Evolutionary conservation across 2,797 vertebrate species (phyloP).

Genomic region (Sebastes hubbsi): DNA sequence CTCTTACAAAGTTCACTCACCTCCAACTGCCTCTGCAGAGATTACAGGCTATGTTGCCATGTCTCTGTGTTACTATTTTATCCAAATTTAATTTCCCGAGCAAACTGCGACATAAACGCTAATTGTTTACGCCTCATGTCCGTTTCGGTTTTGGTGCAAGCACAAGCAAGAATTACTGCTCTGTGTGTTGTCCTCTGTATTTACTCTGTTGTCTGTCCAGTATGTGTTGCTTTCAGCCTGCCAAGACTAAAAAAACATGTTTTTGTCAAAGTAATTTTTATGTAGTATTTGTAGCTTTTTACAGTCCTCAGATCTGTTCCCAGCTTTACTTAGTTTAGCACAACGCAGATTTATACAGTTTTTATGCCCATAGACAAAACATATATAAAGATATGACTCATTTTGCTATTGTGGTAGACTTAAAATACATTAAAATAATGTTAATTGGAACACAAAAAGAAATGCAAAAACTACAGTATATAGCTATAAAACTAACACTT

Average conservation of each 20-base stretch:
- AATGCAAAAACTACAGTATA: not conserved
- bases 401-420: not conserved
- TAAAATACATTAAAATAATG: not conserved
- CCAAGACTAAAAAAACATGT: not conserved
- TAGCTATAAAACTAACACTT: not conserved
- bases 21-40: conserved; percentile 5
- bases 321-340: not conserved
- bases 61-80: not conserved
- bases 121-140: conserved; percentile 16
- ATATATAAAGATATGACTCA: not conserved
- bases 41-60: conserved; percentile 38
- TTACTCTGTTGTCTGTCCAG: conserved; percentile 21
- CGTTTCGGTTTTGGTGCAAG: conserved; percentile 18
- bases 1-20: conserved; percentile 11
- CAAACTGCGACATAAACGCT: conserved; percentile 1
- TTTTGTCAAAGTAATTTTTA: not conserved
- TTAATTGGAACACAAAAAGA: not conserved
- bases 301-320: not conserved
- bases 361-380: not conserved
- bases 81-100: conserved; percentile 12
- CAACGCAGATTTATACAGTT: not conserved
- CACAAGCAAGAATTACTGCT: not conserved
- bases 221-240: not conserved
- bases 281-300: not conserved
- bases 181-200: conserved; percentile 1